Conservation (phyloP, 2,113 vertebrate species). For the Equus przewalskii region DNA sequence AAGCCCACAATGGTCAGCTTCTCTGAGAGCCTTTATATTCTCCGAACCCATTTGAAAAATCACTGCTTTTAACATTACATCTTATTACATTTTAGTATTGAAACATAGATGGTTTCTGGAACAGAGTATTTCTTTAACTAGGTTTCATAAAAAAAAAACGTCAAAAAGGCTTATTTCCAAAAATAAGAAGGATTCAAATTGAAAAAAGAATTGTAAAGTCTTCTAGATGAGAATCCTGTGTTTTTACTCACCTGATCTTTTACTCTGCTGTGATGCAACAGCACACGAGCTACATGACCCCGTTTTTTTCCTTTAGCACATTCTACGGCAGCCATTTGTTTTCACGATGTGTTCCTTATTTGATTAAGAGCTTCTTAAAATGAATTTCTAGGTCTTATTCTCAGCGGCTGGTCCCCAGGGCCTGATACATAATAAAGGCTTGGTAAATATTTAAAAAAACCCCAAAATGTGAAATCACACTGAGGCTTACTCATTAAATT, state of each 20-base stretch:
- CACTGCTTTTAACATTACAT: not conserved
- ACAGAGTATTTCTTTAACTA: not conserved
- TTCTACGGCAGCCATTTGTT: not conserved
- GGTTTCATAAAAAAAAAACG: not conserved
- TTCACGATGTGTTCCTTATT: not conserved
- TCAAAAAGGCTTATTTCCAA: not conserved
- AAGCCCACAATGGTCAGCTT: not conserved
- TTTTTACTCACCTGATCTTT: not conserved
- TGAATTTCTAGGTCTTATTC: not conserved
- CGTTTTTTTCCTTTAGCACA: not conserved
- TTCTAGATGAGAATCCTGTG: not conserved
- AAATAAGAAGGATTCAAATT: not conserved
- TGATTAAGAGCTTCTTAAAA: not conserved
- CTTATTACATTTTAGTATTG: not conserved
- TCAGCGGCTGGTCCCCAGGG: not conserved
- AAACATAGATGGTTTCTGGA: not conserved
- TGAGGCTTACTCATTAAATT: not conserved
- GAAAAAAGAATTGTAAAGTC: not conserved
- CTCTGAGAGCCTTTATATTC: not conserved
- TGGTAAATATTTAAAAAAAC: not conserved
- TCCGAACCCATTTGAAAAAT: not conserved
- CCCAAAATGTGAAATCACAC: not conserved
- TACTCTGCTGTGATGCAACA: not conserved
- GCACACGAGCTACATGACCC: not conserved
- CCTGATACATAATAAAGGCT: not conserved